Percentiles rank a stretch among this genome's conserved stretches.
phyloP scores from a whole-genome alignment of 2,888 invertebrate species.

The Patella caerulea region DNA sequence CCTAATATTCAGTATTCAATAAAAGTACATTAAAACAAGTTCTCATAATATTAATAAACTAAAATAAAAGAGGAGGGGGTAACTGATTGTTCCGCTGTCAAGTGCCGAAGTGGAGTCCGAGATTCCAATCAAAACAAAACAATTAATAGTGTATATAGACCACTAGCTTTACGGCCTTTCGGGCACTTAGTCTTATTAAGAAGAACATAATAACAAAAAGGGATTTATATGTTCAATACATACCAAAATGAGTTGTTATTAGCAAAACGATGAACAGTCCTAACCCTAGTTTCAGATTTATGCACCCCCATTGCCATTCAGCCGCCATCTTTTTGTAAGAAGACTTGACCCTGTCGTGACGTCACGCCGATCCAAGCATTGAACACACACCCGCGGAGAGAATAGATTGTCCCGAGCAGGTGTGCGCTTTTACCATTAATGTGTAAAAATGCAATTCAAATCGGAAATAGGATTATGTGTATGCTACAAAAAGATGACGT shows the following conservation, averaged over 20 bases:
- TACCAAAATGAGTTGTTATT: conserved; percentile 21
- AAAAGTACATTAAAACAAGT: no score
- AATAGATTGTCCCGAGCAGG: neutral
- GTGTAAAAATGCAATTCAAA: no score
- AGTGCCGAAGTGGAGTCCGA: no score
- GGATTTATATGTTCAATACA: neutral
- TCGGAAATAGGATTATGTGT: no score
- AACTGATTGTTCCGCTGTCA: no score
- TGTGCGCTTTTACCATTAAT: no score
- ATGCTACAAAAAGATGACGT: no score
- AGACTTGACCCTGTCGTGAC: conserved; percentile 37
- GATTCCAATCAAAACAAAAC: no score
- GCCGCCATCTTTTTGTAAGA: conserved; percentile 36
- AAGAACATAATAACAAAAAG: neutral
- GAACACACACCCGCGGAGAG: conserved; percentile 17
- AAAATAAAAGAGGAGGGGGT: no score
- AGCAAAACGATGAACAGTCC: conserved; percentile 21
- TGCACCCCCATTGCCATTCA: conserved; percentile 19
- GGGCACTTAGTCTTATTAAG: neutral
- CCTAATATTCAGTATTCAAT: no score
- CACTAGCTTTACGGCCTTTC: neutral
- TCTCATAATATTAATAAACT: no score
- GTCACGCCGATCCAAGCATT: conserved; percentile 32
- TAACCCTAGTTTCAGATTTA: conserved; percentile 16
- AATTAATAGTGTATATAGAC: no score